Percentiles rank a stretch among this genome's conserved stretches.
phyloP scores from a whole-genome alignment of 2,888 invertebrate genomes.

The Holacanthella duospinosa region DNA sequence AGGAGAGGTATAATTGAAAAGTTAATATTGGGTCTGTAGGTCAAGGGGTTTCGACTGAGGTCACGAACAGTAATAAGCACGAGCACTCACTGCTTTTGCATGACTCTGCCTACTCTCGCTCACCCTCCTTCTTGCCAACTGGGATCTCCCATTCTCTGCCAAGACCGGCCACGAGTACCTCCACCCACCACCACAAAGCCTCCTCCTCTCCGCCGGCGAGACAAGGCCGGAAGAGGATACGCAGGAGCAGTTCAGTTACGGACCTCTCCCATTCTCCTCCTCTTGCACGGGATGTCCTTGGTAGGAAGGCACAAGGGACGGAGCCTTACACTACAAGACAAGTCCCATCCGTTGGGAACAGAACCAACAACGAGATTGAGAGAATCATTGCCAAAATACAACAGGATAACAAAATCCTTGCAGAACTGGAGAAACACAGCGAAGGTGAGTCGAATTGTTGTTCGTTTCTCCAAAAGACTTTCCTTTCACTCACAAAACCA shows the following conservation, averaged over 20 bases:
- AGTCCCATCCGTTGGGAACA: neutral
- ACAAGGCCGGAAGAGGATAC: slow-evolving; percentile 37
- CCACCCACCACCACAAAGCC: slow-evolving; percentile 29
- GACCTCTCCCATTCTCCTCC: slow-evolving; percentile 22
- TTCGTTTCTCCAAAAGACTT: too few relatives aligned
- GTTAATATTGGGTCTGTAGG: neutral
- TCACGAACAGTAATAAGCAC: neutral
- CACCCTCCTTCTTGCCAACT: slow-evolving; percentile 1
- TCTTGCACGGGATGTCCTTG: neutral
- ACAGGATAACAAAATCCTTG: slow-evolving; percentile 62
- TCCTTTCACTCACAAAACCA: too few relatives aligned
- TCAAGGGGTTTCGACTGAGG: neutral
- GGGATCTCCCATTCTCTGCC: slow-evolving; percentile 9
- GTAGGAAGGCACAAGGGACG: neutral
- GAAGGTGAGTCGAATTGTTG: slow-evolving; percentile 36
- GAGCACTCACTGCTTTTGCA: neutral
- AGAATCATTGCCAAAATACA: slow-evolving; percentile 91
- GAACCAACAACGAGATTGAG: slow-evolving; percentile 58
- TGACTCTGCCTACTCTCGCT: neutral
- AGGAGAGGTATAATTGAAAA: too few relatives aligned
- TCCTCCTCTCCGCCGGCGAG: slow-evolving; percentile 35
- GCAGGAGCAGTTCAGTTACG: slow-evolving; percentile 37
- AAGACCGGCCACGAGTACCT: neutral
- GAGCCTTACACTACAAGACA: slow-evolving; percentile 32
- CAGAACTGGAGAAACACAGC: slow-evolving; percentile 70